Conservation (phyloP, 2,888 invertebrate genomes). For the Homarus gammarus region DNA sequence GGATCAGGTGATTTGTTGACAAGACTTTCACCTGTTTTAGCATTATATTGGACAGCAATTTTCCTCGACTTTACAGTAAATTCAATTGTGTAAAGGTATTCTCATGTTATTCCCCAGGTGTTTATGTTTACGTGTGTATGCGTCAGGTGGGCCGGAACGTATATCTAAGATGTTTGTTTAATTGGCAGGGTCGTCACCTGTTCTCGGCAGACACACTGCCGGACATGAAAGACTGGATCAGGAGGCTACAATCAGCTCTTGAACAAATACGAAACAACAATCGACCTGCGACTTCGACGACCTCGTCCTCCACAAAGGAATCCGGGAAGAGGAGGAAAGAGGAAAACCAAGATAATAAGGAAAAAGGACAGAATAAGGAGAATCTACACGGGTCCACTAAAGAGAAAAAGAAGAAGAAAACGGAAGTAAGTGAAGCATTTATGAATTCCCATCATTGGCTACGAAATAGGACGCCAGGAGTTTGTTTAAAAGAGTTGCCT, state of each 20-base stretch:
- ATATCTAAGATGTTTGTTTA: background rate
- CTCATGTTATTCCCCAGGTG: no score
- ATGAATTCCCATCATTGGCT: no score
- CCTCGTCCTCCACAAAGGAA: slow-evolving; percentile 36
- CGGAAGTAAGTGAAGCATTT: slow-evolving; percentile 17
- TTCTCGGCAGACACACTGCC: slow-evolving; percentile 78
- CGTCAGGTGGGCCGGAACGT: no score
- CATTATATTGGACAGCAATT: no score
- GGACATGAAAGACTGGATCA: slow-evolving; percentile 78
- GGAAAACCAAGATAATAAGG: slow-evolving; percentile 33
- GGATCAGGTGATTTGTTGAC: no score
- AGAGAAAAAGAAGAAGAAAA: slow-evolving; percentile 64
- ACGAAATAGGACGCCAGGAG: no score
- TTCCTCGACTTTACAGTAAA: no score
- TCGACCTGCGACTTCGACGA: slow-evolving; percentile 57
- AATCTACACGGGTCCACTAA: slow-evolving; percentile 19
- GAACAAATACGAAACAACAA: slow-evolving; percentile 77
- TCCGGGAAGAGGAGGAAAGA: slow-evolving; percentile 57
- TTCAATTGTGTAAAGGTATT: no score
- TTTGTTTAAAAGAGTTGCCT: no score
- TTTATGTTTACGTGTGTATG: no score
- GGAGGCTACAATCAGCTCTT: slow-evolving; percentile 77
- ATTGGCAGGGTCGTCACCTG: slow-evolving; percentile 78
- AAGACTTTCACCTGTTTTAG: no score
- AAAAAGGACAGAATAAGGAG: slow-evolving; percentile 36